Percentiles rank a stretch among this genome's conserved stretches.
Evolutionary conservation across 2,113 vertebrate species (phyloP).

Genomic region (Agapornis roseicollis): DNA sequence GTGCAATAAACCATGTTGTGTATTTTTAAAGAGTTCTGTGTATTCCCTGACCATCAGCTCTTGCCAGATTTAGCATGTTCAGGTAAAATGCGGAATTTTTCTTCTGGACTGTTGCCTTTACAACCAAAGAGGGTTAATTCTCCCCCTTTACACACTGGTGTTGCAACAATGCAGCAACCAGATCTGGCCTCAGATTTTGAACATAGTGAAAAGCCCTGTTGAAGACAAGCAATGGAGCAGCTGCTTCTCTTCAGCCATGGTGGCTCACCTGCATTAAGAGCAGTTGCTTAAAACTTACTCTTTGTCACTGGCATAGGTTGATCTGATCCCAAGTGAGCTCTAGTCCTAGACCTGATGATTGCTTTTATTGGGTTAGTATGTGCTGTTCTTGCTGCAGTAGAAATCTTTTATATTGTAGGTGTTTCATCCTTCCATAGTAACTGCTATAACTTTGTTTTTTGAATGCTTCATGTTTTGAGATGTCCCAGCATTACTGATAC

Average conservation of each 20-base stretch:
- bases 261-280: not conserved
- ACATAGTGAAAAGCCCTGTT: not conserved
- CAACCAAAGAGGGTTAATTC: not conserved
- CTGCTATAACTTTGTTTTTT: not conserved
- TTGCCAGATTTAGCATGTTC: not conserved
- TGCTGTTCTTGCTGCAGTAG: not conserved
- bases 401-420: not conserved
- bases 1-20: constrained; percentile 21
- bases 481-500: not conserved
- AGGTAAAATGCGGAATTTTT: constrained; percentile 22
- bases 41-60: not conserved
- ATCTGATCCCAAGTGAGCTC: not conserved
- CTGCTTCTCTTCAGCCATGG: not conserved
- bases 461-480: not conserved
- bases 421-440: not conserved
- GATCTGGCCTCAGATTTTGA: not conserved
- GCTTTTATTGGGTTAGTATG: not conserved
- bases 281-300: not conserved
- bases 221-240: not conserved
- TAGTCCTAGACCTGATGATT: not conserved
- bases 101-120: not conserved
- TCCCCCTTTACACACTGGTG: not conserved
- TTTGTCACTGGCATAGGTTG: not conserved
- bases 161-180: not conserved
- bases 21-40: constrained; percentile 37